A percentile compares a stretch with the other conserved stretches of the same genome.
Conservation (phyloP, 1,140 invertebrate genomes). For the Aphis gossypii region DNA sequence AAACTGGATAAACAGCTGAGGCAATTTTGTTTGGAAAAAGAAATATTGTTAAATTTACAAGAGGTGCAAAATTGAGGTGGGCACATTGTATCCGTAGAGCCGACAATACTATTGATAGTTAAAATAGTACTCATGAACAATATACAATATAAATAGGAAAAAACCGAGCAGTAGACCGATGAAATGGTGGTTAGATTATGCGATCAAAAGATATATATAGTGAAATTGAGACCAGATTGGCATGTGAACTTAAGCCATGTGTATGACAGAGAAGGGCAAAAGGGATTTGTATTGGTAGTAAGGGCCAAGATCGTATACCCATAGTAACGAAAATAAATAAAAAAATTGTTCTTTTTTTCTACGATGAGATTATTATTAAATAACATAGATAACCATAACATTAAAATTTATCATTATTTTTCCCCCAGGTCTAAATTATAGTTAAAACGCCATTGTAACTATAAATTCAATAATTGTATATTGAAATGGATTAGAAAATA, state of each 20-base stretch:
- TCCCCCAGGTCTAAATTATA: neutral
- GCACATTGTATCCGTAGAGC: neutral
- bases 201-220: neutral
- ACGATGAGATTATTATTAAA: neutral
- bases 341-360: neutral
- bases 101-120: neutral
- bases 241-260: neutral
- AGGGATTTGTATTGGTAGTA: neutral
- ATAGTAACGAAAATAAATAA: neutral
- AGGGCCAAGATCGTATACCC: neutral
- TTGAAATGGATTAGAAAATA: neutral
- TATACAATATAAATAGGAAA: slow-evolving; percentile 2
- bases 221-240: neutral
- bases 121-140: neutral
- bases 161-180: neutral
- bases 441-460: neutral
- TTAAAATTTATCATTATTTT: neutral
- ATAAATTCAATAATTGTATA: neutral
- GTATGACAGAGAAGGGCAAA: neutral
- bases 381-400: neutral
- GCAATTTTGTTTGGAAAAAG: neutral
- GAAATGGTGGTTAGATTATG: neutral
- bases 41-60: neutral
- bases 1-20: neutral
- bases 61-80: neutral